These are phyloP conservation scores for Seriola rivoliana DNA, from an alignment of 2,113 vertebrate species.

Conservation along the genomic window DNA sequence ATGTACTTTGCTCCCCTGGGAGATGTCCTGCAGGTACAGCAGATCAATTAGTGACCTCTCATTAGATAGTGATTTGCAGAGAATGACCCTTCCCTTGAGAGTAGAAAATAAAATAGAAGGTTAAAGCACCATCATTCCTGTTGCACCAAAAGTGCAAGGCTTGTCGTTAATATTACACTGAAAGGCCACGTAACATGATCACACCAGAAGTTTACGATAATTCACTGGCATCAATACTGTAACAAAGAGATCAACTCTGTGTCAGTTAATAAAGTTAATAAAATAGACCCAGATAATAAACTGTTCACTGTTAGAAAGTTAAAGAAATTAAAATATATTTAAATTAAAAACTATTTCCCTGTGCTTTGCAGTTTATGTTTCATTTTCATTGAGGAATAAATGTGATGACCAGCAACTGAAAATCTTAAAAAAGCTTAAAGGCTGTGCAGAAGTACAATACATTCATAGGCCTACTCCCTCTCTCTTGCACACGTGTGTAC, in stretches of 20 bases:
- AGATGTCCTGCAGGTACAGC: constrained; percentile 71
- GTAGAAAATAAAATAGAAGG: constrained; percentile 54
- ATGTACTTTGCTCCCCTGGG: constrained; percentile 45
- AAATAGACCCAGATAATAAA: neutral
- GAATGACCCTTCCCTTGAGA: constrained; percentile 61
- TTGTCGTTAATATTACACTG: constrained; percentile 44
- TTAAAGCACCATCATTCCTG: constrained; percentile 48
- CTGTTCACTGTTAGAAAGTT: neutral
- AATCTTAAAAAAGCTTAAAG: neutral
- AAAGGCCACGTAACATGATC: constrained; percentile 5
- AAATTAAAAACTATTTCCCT: neutral
- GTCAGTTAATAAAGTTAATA: neutral
- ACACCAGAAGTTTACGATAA: constrained; percentile 32
- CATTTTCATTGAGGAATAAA: neutral
- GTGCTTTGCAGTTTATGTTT: neutral
- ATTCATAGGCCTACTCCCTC: constrained; percentile 28
- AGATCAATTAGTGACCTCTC: constrained; percentile 84
- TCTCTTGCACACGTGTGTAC: constrained; percentile 45
- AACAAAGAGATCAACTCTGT: neutral
- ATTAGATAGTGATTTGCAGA: constrained; percentile 75
- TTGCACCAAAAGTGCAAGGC: constrained; percentile 46
- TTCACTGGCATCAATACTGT: constrained; percentile 3
- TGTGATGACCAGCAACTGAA: neutral
- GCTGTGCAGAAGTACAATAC: neutral
- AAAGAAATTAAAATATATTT: neutral